Percentiles rank a stretch among this genome's conserved stretches.
Conservation (phyloP, 1,140 invertebrate species). For the Drosophila burlai region DNA sequence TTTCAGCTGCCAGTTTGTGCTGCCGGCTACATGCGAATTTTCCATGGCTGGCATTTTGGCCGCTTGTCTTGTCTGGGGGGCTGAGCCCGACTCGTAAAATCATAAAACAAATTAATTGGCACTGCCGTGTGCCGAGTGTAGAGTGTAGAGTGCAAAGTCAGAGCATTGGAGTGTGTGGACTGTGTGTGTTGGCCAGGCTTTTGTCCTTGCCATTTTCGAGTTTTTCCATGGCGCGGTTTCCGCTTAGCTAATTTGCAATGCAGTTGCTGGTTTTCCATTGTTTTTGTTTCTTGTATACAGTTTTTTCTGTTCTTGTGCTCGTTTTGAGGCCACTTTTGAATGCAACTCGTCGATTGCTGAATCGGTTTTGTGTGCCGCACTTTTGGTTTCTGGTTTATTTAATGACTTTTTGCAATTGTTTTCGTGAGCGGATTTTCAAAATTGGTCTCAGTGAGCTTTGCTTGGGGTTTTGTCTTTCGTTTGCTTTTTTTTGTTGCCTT, state of each 20-base stretch:
- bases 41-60: constrained; percentile 55
- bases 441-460: constrained; percentile 67
- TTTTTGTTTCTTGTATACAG: constrained; percentile 6
- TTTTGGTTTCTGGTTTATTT: constrained; percentile 82
- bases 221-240: constrained; percentile 47
- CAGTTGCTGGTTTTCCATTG: constrained; percentile 22
- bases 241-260: constrained; percentile 56
- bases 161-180: background rate
- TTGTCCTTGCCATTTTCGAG: constrained; percentile 58
- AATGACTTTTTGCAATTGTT: constrained; percentile 82
- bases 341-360: constrained; percentile 64
- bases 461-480: constrained; percentile 33
- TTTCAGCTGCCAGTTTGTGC: constrained; percentile 61
- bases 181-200: constrained; percentile 21
- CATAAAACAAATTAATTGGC: constrained; percentile 82
- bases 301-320: constrained; percentile 20
- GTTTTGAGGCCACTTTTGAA: constrained; percentile 67
- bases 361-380: constrained; percentile 58
- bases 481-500: constrained; percentile 27
- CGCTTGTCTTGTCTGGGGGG: constrained; percentile 46
- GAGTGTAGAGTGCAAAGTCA: constrained; percentile 17
- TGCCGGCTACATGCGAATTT: constrained; percentile 72
- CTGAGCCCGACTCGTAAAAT: constrained; percentile 71
- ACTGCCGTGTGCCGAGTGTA: constrained; percentile 32
- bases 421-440: constrained; percentile 83